These are phyloP conservation scores for Etheostoma cragini DNA, from an alignment of 2,113 vertebrate species.

Conservation along the genomic window DNA sequence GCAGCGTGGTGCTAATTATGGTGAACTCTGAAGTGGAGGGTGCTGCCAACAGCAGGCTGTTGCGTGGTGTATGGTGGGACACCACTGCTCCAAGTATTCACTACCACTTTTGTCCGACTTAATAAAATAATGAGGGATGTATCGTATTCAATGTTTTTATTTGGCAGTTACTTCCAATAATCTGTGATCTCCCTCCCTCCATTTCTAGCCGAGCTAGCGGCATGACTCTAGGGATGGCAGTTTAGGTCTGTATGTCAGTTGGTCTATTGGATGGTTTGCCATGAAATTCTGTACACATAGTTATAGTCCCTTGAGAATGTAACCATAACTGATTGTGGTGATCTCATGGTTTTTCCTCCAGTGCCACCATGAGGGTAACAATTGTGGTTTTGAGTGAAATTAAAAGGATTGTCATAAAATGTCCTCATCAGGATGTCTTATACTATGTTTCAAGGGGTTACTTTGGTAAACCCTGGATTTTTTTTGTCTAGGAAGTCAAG, in stretches of 20 bases:
- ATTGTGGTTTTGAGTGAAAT: neutral
- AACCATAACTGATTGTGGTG: neutral
- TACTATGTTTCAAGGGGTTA: neutral
- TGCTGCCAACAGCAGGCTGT: slow-evolving; percentile 68
- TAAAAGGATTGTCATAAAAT: neutral
- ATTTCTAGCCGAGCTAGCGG: slow-evolving; percentile 23
- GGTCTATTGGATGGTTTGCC: neutral
- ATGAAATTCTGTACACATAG: neutral
- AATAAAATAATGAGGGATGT: slow-evolving; percentile 30
- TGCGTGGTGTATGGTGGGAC: slow-evolving; percentile 62
- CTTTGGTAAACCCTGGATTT: neutral
- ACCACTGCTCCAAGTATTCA: slow-evolving; percentile 42
- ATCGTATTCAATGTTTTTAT: slow-evolving; percentile 27
- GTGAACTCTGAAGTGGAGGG: slow-evolving; percentile 56
- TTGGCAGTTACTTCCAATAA: slow-evolving; percentile 1
- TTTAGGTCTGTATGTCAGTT: slow-evolving; percentile 1
- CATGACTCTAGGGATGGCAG: neutral
- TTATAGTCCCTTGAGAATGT: neutral
- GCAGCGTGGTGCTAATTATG: slow-evolving; percentile 70
- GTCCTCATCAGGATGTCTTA: neutral
- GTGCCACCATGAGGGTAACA: neutral
- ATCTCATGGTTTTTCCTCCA: neutral
- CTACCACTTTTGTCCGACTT: slow-evolving; percentile 40
- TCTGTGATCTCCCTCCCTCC: slow-evolving; percentile 1
- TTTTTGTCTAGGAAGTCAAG: neutral